Base-by-base conservation (phyloP, 2,797 vertebrate species). In the Chelon auratus region DNA sequence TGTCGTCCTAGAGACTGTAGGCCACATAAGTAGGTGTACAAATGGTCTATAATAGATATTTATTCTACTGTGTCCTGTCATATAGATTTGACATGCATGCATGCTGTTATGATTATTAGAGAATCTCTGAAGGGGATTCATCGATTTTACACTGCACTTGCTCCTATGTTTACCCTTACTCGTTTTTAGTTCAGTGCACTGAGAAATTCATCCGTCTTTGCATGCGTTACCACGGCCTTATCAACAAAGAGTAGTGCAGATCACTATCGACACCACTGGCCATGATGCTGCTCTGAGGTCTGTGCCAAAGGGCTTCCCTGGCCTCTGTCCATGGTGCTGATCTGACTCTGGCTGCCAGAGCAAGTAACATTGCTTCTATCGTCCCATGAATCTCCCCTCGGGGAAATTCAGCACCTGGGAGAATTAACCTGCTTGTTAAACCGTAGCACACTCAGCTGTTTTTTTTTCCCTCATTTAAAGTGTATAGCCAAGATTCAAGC, bases 341-440 rank as follows among this genome's bases (percentile, higher is more conserved):
- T 75, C 65, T 30, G n/a, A 47, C 54, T 77, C 13, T 26, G 47
- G 48, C 53, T 48, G 63, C 43, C 9, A 14, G 52, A n/a, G 14
- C 36, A 50, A 39, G 30, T 11, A 59, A 51, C 45, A n/a, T 33
- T 11, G 6, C 40, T 56, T 68, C 67, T 24, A 53, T 55, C 71
- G 54, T 51, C 33, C 39, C 12, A 18, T 52, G 42, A 70, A 75
- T 82, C 40, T 64, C 30, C 43, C 47, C 3, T 33, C 36, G 26
- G 77, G 54, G 65, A 50, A 37, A 40, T n/a, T 56, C 30, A 17
- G 22, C n/a, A 64, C 54, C 53, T 59, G 13, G 10, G 39, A 57
- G 62, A 64, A 42, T 60, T 18, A 79, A 66, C 62, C 33, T 71
- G 36, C 51, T 55, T 64, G 37, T 65, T 64, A 54, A 70, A 71